These are phyloP conservation scores for Lichenostomus cassidix DNA, from an alignment of 2,113 vertebrate species.

Conservation along the genomic window DNA sequence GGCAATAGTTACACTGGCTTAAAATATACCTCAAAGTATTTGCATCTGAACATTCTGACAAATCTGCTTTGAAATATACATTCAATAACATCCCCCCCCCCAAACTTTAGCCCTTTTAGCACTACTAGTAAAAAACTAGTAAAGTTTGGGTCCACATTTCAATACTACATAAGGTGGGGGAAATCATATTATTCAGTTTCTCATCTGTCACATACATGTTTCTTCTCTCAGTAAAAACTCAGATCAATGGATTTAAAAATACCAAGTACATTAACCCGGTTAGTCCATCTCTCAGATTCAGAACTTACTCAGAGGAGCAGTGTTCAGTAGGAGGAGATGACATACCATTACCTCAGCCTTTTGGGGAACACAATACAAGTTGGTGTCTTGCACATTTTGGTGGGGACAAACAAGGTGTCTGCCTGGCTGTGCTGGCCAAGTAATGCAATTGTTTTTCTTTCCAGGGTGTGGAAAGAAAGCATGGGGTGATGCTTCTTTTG, in stretches of 20 bases:
- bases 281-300: background rate
- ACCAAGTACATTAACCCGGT: fast-evolving
- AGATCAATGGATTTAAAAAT: background rate
- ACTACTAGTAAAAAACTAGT: background rate
- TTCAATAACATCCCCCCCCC: background rate
- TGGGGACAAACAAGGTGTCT: background rate
- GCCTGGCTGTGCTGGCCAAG: background rate
- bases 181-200: background rate
- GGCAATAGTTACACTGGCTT: background rate
- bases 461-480: background rate
- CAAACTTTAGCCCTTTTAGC: background rate
- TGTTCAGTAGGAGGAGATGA: background rate
- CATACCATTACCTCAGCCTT: background rate
- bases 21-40: background rate
- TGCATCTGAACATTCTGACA: background rate
- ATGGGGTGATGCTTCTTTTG: background rate
- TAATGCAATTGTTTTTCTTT: background rate
- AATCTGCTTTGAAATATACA: background rate
- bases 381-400: background rate
- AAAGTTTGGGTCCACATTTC: background rate
- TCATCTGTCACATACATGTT: background rate
- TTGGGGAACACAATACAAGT: background rate
- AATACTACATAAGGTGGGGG: fast-evolving
- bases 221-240: background rate
- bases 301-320: background rate